Conservation (phyloP, 2,888 invertebrate species). For the Geotrupes spiniger region DNA sequence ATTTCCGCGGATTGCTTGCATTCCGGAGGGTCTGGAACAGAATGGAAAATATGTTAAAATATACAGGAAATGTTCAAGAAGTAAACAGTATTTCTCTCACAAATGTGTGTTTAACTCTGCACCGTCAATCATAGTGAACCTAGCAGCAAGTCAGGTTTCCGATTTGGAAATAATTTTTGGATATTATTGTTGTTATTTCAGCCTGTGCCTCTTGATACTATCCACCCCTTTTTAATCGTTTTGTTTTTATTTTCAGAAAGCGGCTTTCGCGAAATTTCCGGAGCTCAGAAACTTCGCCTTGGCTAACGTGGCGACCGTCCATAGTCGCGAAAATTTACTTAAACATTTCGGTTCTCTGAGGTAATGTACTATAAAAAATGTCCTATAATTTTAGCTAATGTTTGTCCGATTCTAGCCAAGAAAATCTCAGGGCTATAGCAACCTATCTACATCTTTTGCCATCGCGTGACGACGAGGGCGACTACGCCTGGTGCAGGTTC, state of each 20-base stretch:
- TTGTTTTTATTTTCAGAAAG: constrained; percentile 79
- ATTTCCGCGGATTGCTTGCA: too few species aligned
- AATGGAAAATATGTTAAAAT: too few species aligned
- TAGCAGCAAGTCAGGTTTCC: too few species aligned
- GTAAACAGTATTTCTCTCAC: too few species aligned
- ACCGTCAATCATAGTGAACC: too few species aligned
- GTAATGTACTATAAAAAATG: constrained; percentile 47
- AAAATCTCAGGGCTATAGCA: constrained; percentile 81
- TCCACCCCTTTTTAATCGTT: too few species aligned
- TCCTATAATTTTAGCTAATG: not conserved
- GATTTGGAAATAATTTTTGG: too few species aligned
- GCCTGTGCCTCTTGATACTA: too few species aligned
- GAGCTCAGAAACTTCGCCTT: constrained; percentile 83
- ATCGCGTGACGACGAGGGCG: constrained; percentile 62
- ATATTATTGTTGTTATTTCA: too few species aligned
- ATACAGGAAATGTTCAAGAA: too few species aligned
- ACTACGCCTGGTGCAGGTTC: constrained; percentile 73
- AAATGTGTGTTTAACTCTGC: too few species aligned
- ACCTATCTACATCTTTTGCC: constrained; percentile 86
- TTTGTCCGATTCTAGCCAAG: constrained; percentile 60
- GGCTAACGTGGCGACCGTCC: constrained; percentile 93
- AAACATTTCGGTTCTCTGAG: constrained; percentile 80
- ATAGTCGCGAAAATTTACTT: constrained; percentile 76
- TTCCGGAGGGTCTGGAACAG: too few species aligned
- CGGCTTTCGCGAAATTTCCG: constrained; percentile 88